These are phyloP conservation scores for Drosophila pandora DNA, from an alignment of 1,140 invertebrate genomes.

Conservation along the genomic window DNA sequence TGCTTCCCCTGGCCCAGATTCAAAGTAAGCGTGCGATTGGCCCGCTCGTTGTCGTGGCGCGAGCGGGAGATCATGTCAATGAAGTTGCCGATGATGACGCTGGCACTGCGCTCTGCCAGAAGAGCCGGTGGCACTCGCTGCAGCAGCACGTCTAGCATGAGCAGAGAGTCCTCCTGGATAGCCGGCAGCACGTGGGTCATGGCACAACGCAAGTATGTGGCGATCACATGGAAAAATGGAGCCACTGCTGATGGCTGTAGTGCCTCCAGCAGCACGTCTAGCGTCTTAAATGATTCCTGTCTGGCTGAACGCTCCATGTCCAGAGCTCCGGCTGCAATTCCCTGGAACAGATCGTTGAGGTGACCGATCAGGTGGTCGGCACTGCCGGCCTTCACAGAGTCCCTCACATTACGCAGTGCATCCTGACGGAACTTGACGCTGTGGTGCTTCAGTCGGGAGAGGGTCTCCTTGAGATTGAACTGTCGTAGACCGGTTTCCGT, in stretches of 20 bases:
- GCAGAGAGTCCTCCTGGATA: constrained; percentile 92
- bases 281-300: constrained; percentile 87
- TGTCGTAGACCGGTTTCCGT: constrained; percentile 87
- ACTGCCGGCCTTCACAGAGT: constrained; percentile 86
- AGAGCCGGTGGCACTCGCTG: constrained; percentile 85
- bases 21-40: constrained; percentile 86
- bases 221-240: constrained; percentile 90
- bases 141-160: constrained; percentile 89
- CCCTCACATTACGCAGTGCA: constrained; percentile 89
- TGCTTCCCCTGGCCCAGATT: constrained; percentile 87
- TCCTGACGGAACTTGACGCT: constrained; percentile 89
- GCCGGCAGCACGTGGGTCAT: constrained; percentile 93
- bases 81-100: constrained; percentile 90
- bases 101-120: constrained; percentile 86
- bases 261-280: constrained; percentile 87
- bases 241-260: constrained; percentile 84
- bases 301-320: constrained; percentile 90
- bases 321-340: constrained; percentile 87
- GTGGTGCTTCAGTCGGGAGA: constrained; percentile 91
- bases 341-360: constrained; percentile 88
- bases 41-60: constrained; percentile 86
- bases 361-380: constrained; percentile 84
- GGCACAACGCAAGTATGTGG: constrained; percentile 91
- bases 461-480: constrained; percentile 90
- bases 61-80: constrained; percentile 91